Base-by-base conservation (phyloP, 2,888 invertebrate genomes). In the Uloborus plumipes region DNA sequence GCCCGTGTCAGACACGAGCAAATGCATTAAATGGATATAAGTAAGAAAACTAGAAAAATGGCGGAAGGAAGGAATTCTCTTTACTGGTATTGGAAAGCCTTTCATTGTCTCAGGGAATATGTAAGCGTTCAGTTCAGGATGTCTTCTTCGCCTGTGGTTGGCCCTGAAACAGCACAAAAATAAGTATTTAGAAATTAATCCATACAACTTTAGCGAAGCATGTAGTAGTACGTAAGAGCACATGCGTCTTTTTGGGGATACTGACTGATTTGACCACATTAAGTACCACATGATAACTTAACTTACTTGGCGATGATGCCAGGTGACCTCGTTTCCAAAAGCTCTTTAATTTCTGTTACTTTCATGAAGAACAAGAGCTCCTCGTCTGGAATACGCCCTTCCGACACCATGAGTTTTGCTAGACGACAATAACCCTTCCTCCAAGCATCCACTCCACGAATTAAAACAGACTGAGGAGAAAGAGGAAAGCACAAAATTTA, bases 31-130 rank as follows among this genome's bases (percentile, higher is more conserved):
- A n/a, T n/a, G n/a, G n/a, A n/a, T n/a, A 39, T 7, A 9, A 39
- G 39, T 26, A 26, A 39, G 9, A 39, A 39, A 39, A 9, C 3
- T 9, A 7, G 9, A 11, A 39, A 39, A 39, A 39, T 11, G 9
- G 39, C 39, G 9, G 11, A 39, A 2, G 9, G 39, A 39, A 39
- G 1, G 7, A 11, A 39, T 39, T 39, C 7, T 39, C 50, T 73
- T 74, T 66, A 85, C 85, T n/a, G 85, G 83, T 18, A 50, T 71
- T 15, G 85, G 85, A 75, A 62, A 66, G 15, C 85, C 85, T n/a
- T 51, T 79, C 31, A 64, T 72, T n/a, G 84, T 83, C 75, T 85
- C 85, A 7, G 75, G 76, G 58, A 84, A 85, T 16, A 55, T 50
- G 15, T 75, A 49, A n/a, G 64, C 69, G 22, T 85, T 70, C 64